These are phyloP conservation scores for Galagoides demidoff DNA, from an alignment of 2,797 vertebrate genomes.

Conservation along the genomic window DNA sequence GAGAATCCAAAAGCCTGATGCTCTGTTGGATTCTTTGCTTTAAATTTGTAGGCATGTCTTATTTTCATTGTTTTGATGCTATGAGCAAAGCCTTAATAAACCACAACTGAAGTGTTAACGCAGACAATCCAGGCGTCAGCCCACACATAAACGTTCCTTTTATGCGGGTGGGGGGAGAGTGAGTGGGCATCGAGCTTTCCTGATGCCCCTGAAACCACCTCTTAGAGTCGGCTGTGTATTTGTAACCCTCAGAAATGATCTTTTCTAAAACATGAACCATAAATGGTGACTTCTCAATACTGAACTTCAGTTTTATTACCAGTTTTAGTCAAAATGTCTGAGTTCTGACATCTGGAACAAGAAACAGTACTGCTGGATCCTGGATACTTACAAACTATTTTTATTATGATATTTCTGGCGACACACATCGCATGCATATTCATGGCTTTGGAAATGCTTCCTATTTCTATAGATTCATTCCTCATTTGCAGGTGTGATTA, in stretches of 20 bases:
- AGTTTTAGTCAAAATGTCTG: conserved; percentile 55
- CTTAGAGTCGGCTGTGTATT: neutral
- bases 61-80: neutral
- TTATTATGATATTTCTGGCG: conserved; percentile 82
- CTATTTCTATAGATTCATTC: conserved; percentile 82
- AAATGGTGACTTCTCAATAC: conserved; percentile 33
- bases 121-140: neutral
- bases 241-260: neutral
- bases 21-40: neutral
- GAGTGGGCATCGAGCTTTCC: neutral
- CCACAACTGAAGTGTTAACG: neutral
- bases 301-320: conserved; percentile 41
- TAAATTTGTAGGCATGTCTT: neutral
- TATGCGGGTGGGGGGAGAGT: neutral
- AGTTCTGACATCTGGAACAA: conserved; percentile 72
- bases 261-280: neutral
- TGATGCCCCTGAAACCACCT: neutral
- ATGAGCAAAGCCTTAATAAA: neutral
- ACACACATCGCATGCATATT: conserved; percentile 74
- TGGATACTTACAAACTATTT: conserved; percentile 77
- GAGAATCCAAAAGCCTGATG: neutral
- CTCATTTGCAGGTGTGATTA: conserved; percentile 81
- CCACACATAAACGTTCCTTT: neutral
- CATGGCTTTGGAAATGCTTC: conserved; percentile 74
- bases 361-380: conserved; percentile 61